Evolutionary conservation across 2,888 invertebrate genomes (phyloP), one percentile per base, ranked within the genome.

Genomic region (Leptinotarsa tumamoca): DNA sequence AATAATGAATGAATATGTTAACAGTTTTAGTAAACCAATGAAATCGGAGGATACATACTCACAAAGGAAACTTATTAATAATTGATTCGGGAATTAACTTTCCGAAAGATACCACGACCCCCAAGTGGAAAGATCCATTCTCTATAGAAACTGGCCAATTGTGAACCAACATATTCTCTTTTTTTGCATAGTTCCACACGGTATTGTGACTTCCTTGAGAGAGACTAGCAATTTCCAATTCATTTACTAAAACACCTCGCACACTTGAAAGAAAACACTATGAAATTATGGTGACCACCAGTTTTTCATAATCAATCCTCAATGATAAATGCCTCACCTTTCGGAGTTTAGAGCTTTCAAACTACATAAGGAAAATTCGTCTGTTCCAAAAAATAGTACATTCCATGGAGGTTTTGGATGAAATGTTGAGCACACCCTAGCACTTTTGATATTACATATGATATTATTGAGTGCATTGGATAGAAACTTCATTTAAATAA

Each of bases 61-160:
- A 97, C 97, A 95, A 88, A 74, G 95, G 94, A 89, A 98, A 97
- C 75, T 92, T 90, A 13, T 92, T 89, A 50, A 98, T 95, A 0
- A 97, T 87, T 71, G 90, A 86, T 79, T 91, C 89, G 56, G 96
- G 96, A 83, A 98, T 96, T 77, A 98, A 90, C 86, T 96, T 94
- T 0, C 98, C 98, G 90, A 98, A 98, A 0, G 98, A 98, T 2
- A 96, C 97, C 49, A 98, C 95, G 68, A 98, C 89, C 4, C 98
- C 98, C 76, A 98, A 88, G 86, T 98, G 94, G 89, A 94, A 97
- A 71, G 90, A 88, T 17, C 87, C 85, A 70, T 89, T 83, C 13
- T 85, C 80, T 56, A 90, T 83, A 56, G 74, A 71, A 56, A 79
- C 71, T 7, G 85, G 85, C 85, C 85, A 86, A 3, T 90, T 86